Conservation (phyloP, 2,797 vertebrate genomes). For the Emydoidea blandingii region DNA sequence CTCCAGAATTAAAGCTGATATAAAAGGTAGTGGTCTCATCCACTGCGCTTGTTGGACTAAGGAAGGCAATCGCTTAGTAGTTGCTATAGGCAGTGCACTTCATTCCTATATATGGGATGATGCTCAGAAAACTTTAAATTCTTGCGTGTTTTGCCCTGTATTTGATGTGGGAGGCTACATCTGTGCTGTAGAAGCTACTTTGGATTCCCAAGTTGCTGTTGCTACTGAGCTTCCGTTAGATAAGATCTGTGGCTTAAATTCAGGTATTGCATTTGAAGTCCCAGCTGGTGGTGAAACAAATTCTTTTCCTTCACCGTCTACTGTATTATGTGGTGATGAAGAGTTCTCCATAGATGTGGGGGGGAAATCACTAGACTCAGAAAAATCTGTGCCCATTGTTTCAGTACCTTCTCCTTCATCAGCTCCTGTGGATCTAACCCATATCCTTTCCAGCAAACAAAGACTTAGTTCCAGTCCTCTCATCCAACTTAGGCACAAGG, state of each 20-base stretch:
- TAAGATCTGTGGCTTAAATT: slow-evolving; percentile 90
- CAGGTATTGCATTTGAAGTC: slow-evolving; percentile 84
- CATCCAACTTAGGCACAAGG: slow-evolving; percentile 86
- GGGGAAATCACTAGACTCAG: slow-evolving; percentile 81
- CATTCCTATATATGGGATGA: slow-evolving; percentile 94
- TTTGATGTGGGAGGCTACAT: slow-evolving; percentile 91
- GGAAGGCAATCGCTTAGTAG: slow-evolving; percentile 92
- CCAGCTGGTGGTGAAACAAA: slow-evolving; percentile 53
- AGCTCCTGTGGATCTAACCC: slow-evolving; percentile 89
- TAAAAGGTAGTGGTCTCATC: slow-evolving; percentile 85
- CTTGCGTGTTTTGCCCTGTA: slow-evolving; percentile 90
- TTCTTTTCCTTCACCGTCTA: slow-evolving; percentile 64
- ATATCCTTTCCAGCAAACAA: slow-evolving; percentile 85
- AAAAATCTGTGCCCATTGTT: slow-evolving; percentile 71
- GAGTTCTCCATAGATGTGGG: slow-evolving; percentile 76
- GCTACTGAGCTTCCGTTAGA: slow-evolving; percentile 93
- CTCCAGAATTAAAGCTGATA: slow-evolving; percentile 86
- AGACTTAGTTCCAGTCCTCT: slow-evolving; percentile 88
- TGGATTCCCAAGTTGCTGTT: slow-evolving; percentile 87
- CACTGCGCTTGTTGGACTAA: slow-evolving; percentile 96
- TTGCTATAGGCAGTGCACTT: slow-evolving; percentile 90
- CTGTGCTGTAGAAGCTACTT: slow-evolving; percentile 87
- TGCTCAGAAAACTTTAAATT: slow-evolving; percentile 86
- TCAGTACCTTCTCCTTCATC: slow-evolving; percentile 53
- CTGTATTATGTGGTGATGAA: slow-evolving; percentile 73